Conservation (phyloP, 2,113 vertebrate genomes). For the Leptosomus discolor region DNA sequence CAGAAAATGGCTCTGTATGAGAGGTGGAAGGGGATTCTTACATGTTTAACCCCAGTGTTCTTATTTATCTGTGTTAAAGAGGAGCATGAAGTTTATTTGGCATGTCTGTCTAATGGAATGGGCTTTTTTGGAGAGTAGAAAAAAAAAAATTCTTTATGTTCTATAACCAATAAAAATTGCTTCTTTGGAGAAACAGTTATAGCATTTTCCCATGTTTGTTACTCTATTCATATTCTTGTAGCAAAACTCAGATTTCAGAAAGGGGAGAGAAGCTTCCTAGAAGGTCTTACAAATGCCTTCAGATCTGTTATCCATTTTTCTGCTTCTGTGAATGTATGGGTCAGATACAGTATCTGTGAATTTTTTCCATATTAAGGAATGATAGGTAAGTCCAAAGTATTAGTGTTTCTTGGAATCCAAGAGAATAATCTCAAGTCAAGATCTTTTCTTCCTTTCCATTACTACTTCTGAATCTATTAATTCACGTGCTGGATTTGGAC, state of each 20-base stretch:
- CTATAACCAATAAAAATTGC: constrained; percentile 48
- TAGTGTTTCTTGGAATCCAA: not conserved
- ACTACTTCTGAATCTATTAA: not conserved
- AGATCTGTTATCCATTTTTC: not conserved
- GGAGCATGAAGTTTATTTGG: constrained; percentile 35
- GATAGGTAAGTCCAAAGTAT: not conserved
- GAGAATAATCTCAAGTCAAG: not conserved
- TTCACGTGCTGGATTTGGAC: not conserved
- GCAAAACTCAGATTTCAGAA: constrained; percentile 7
- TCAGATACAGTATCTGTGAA: not conserved
- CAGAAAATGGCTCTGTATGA: constrained; percentile 49
- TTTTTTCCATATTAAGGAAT: not conserved
- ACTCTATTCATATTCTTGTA: not conserved
- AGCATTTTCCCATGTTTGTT: not conserved
- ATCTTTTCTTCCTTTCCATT: not conserved
- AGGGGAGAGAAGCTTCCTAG: not conserved
- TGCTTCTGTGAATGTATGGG: not conserved
- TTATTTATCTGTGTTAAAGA: constrained; percentile 50
- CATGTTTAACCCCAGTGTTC: constrained; percentile 23
- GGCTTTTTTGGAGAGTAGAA: not conserved
- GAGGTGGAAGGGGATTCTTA: constrained; percentile 66
- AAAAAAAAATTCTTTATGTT: constrained; percentile 44
- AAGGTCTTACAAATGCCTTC: not conserved
- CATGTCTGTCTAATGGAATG: not conserved
- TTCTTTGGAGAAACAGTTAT: not conserved